Conservation (phyloP, 2,797 vertebrate genomes). For the Phaenicophaeus curvirostris region DNA sequence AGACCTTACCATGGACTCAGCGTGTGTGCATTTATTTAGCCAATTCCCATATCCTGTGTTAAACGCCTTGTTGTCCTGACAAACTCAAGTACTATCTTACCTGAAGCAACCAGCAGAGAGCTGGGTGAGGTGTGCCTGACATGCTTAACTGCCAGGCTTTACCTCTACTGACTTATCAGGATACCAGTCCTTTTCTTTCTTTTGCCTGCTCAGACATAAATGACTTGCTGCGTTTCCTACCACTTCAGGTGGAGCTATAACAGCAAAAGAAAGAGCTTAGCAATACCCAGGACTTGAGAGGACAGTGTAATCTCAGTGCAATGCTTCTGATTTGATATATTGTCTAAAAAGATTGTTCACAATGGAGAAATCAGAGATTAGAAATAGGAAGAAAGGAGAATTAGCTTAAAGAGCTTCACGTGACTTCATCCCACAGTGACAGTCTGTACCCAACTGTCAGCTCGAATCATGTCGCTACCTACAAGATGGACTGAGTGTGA, state of each 20-base stretch:
- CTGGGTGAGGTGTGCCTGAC: background rate
- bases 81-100: background rate
- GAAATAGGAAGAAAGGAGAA: too few species aligned
- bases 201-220: background rate
- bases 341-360: background rate
- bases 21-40: too few species aligned
- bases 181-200: background rate
- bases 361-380: background rate
- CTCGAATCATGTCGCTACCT: background rate
- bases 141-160: background rate
- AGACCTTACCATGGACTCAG: background rate
- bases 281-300: background rate
- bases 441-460: background rate
- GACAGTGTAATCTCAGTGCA: background rate
- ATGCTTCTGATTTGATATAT: background rate
- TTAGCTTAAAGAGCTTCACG: background rate
- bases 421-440: background rate
- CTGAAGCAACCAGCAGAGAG: background rate
- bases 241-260: background rate
- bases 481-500: rapidly evolving
- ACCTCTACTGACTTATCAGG: background rate
- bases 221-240: background rate
- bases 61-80: rapidly evolving
- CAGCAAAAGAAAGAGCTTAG: background rate
- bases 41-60: background rate